Evolutionary conservation across 2,797 vertebrate genomes (phyloP).

Genomic region (Sebastes taczanowskii): DNA sequence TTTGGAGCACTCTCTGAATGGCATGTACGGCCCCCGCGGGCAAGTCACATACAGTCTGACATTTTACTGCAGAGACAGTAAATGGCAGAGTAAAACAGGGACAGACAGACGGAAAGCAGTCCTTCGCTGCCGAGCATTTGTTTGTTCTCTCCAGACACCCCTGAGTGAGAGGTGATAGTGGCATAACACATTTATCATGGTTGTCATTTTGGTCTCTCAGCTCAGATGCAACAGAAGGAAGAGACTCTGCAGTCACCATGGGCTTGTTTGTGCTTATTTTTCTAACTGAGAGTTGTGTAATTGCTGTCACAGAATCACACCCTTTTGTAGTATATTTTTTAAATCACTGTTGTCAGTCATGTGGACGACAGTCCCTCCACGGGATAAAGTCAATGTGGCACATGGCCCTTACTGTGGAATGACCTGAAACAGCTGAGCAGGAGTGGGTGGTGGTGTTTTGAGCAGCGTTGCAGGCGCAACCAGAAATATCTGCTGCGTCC

Average conservation of each 20-base stretch:
- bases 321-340: background rate
- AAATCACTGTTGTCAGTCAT: constrained; percentile 27
- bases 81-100: constrained; percentile 65
- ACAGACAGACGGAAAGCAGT: constrained; percentile 37
- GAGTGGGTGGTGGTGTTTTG: constrained; percentile 77
- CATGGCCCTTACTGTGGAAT: constrained; percentile 76
- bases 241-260: background rate
- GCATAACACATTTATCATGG: background rate
- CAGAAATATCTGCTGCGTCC: constrained; percentile 81
- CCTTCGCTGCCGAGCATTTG: constrained; percentile 29
- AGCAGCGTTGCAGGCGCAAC: constrained; percentile 61
- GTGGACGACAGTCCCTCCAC: constrained; percentile 47
- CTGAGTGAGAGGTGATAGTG: constrained; percentile 17
- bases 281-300: constrained; percentile 1
- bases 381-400: constrained; percentile 68
- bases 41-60: constrained; percentile 70
- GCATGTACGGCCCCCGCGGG: constrained; percentile 64
- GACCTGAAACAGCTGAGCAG: constrained; percentile 82
- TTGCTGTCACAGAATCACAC: background rate
- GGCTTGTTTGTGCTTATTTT: background rate
- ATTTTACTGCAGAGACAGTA: constrained; percentile 72
- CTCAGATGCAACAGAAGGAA: background rate
- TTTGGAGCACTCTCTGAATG: constrained; percentile 73
- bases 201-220: constrained; percentile 1
- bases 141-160: constrained; percentile 31